phyloP scores from a whole-genome alignment of 64 coral and sea anemone genomes.

The Acropora yongei region DNA sequence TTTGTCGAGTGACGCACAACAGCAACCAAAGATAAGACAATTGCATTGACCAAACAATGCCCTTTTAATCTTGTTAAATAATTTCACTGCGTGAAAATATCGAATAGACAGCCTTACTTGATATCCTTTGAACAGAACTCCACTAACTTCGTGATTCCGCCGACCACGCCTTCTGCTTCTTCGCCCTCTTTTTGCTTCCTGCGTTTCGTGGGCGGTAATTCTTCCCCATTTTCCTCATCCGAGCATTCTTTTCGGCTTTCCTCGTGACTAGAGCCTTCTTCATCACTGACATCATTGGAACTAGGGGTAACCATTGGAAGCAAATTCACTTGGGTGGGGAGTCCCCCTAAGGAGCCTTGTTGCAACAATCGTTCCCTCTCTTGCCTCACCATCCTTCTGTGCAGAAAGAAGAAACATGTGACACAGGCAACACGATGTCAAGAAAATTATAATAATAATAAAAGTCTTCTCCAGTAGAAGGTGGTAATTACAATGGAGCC shows the following conservation, averaged over 20 bases:
- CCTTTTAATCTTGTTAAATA: too few species aligned
- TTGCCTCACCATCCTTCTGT: conserved; percentile 76
- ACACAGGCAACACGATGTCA: too few species aligned
- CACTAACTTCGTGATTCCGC: conserved; percentile 97
- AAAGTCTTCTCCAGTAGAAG: too few species aligned
- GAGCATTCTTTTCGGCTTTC: conserved; percentile 42
- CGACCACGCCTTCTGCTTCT: conserved; percentile 71
- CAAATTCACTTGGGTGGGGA: conserved; percentile 87
- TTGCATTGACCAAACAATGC: too few species aligned
- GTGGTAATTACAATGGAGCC: too few species aligned
- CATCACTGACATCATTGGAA: conserved; percentile 67
- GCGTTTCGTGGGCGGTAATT: conserved; percentile 63
- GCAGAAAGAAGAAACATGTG: not conserved
- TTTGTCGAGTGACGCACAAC: too few species aligned
- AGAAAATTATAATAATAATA: too few species aligned
- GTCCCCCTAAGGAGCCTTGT: conserved; percentile 70
- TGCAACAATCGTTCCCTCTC: conserved; percentile 83
- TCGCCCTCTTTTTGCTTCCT: conserved; percentile 62
- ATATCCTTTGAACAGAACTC: conserved; percentile 99
- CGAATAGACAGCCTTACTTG: conserved; percentile 69
- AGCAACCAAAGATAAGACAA: too few species aligned
- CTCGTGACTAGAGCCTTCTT: conserved; percentile 36
- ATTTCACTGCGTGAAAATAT: not conserved
- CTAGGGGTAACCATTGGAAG: conserved; percentile 36
- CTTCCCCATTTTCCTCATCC: conserved; percentile 74